phyloP scores from a whole-genome alignment of 2,797 vertebrate genomes.

The Spinus olivaceus region DNA sequence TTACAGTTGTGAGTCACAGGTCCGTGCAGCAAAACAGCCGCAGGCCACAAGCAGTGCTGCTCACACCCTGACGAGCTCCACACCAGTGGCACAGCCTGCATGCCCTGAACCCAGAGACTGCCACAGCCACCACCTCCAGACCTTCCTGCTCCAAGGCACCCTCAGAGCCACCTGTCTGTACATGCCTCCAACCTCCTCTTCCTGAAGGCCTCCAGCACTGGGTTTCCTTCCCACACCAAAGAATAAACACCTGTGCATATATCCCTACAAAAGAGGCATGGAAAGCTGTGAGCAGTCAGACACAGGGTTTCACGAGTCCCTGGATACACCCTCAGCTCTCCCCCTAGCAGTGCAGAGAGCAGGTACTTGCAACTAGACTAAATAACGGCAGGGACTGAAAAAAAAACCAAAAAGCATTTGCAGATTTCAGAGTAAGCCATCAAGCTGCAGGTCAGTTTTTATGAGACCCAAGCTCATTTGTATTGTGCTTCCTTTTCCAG shows the following conservation, averaged over 20 bases:
- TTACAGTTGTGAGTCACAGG: not conserved
- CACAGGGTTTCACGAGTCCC: accelerated
- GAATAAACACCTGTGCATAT: not conserved
- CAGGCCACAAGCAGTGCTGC: not conserved
- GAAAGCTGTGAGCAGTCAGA: not conserved
- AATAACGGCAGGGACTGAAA: not conserved
- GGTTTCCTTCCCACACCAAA: not conserved
- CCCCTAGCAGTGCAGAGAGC: not conserved
- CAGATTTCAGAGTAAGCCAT: not conserved
- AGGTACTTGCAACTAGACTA: not conserved
- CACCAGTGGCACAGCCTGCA: not conserved
- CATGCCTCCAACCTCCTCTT: not conserved
- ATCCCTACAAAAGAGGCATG: not conserved
- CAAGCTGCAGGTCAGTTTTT: not conserved
- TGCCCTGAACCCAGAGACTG: accelerated
- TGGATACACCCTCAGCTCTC: not conserved
- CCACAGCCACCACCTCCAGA: not conserved
- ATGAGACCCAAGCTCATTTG: not conserved
- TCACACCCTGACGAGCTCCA: not conserved
- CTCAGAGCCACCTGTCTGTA: not conserved
- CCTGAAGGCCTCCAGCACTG: not conserved
- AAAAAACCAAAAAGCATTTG: not conserved
- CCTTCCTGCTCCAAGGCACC: not conserved
- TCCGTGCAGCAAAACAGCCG: accelerated
- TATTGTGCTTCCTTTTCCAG: not conserved